Conservation (phyloP, 2,113 vertebrate genomes). For the Xenotilapia flavipinnis region DNA sequence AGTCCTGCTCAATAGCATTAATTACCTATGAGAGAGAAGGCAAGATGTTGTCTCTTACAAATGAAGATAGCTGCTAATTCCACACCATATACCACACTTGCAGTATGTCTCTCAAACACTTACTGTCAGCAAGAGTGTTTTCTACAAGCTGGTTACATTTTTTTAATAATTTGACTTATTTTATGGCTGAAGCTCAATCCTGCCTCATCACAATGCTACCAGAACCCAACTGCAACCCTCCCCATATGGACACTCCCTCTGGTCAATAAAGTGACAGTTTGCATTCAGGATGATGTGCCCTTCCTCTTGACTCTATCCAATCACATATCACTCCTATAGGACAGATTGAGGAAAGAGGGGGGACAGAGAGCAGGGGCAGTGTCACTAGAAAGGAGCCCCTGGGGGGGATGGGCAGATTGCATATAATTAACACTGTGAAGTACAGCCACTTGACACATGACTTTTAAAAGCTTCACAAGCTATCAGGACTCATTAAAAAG, state of each 20-base stretch:
- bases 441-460: slow-evolving; percentile 28
- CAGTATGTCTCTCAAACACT: neutral
- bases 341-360: neutral
- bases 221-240: neutral
- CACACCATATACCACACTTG: neutral
- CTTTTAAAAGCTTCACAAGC: neutral
- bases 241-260: neutral
- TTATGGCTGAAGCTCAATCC: neutral
- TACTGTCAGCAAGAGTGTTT: neutral
- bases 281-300: slow-evolving; percentile 27
- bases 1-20: slow-evolving; percentile 97
- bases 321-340: slow-evolving; percentile 25
- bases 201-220: neutral
- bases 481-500: neutral
- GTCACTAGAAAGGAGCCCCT: neutral
- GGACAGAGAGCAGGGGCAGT: neutral
- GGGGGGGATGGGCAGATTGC: slow-evolving; percentile 15
- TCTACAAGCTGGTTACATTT: neutral
- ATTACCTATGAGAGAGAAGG: slow-evolving; percentile 78
- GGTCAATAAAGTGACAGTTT: slow-evolving; percentile 7
- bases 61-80: neutral
- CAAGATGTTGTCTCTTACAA: neutral
- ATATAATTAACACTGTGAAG: slow-evolving; percentile 41
- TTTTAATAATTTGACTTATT: neutral
- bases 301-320: slow-evolving; percentile 27